Evolutionary conservation across 2,888 invertebrate species (phyloP), one percentile per base, ranked within the genome.

Genomic region (Microdon myrmicae): DNA sequence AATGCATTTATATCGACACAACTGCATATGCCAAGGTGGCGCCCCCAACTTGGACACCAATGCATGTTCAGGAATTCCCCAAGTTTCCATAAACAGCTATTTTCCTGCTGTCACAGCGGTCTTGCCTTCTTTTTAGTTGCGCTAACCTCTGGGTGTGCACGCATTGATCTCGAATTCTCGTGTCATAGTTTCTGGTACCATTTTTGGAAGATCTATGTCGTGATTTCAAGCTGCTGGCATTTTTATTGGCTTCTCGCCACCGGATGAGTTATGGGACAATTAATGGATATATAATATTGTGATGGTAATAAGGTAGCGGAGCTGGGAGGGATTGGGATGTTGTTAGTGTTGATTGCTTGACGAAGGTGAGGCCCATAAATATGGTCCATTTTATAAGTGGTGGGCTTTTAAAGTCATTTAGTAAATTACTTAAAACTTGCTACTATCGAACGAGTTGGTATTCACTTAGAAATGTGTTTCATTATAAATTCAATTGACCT

Each of bases 181-280:
- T 58, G 41, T 58, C 64, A 47, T 37, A 43, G 41, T 64, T 64
- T 64, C 53, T 64, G 58, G 58, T 64, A 32, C 58, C 64, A 58
- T 64, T 58, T 47, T 58, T 43, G 58, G 58, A 10, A 17, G 35
- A 61, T 39, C 44, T 37, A 35, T 22, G 35, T 9, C 9, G 22
- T 31, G 38, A 45, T 54, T 37, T 35, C 45, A 16, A 35, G 28
- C 51, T 55, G 56, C 51, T 56, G 61, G 43, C 51, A 32, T 39
- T 56, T 56, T 56, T 59, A 45, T 55, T 56, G 17, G 14, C 9
- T 31, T 35, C 38, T 13, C 22, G 44, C 20, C 41, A 37, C 47
- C 38, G 28, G 47, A 47, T 51, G 37, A 53, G 32, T 41, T 64
- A 53, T 59, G 39, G 39, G 29, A n/a, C n/a, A n/a, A n/a, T n/a